Conservation (phyloP, 2,113 vertebrate species). For the Phocoena phocoena region DNA sequence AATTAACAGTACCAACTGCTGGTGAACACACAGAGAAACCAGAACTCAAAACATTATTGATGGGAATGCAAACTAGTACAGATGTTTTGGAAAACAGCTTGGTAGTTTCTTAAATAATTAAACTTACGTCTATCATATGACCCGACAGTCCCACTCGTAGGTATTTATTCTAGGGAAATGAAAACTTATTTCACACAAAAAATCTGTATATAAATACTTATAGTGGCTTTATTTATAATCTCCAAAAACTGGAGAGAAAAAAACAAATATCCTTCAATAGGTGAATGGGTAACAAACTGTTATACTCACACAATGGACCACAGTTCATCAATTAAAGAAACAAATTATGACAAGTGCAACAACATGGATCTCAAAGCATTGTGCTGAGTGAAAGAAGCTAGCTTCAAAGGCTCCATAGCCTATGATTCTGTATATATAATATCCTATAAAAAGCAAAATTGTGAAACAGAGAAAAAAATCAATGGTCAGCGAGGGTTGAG, state of each 20-base stretch:
- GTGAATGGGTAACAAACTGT: neutral
- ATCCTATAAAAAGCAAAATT: neutral
- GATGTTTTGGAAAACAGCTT: neutral
- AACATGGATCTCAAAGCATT: neutral
- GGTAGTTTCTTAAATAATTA: neutral
- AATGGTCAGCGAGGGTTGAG: neutral
- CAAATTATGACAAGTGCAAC: neutral
- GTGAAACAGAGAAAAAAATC: neutral
- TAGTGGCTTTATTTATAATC: neutral
- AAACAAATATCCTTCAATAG: neutral
- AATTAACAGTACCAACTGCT: neutral
- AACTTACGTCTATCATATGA: neutral
- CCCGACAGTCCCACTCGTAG: neutral
- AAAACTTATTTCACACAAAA: conserved; percentile 4
- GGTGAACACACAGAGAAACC: neutral
- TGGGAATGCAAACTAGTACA: neutral
- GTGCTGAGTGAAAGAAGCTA: neutral
- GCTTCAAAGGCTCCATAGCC: neutral
- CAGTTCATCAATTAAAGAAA: neutral
- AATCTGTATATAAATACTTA: neutral
- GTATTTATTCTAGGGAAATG: neutral
- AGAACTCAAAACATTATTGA: neutral
- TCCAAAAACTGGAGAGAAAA: neutral
- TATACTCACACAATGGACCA: neutral
- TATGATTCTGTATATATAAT: neutral